Conservation (phyloP, 2,113 vertebrate genomes). For the Labrus mixtus region DNA sequence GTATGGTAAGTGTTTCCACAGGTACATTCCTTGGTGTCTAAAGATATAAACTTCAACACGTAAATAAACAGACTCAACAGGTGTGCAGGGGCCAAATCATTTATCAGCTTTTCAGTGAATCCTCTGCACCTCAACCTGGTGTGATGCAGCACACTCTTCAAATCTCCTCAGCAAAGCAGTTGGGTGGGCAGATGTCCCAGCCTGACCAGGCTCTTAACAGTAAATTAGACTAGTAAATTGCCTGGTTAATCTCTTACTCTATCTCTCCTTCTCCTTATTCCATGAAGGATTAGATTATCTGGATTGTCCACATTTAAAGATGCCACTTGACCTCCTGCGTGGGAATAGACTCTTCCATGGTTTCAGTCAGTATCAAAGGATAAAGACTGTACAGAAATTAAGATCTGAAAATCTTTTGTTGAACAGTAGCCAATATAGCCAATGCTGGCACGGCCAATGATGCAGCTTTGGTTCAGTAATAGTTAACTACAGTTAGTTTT, state of each 20-base stretch:
- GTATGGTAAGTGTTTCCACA: too few species aligned
- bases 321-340: slow-evolving; percentile 26
- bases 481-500: too few species aligned
- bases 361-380: background rate
- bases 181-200: slow-evolving; percentile 41
- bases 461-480: too few species aligned
- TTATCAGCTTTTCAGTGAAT: slow-evolving; percentile 45
- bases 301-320: slow-evolving; percentile 50
- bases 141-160: slow-evolving; percentile 35
- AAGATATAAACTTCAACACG: background rate
- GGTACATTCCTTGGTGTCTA: background rate
- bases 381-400: background rate
- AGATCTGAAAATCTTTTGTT: background rate
- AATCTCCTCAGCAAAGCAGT: slow-evolving; percentile 47
- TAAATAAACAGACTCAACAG: slow-evolving; percentile 9
- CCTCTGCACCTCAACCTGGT: slow-evolving; percentile 32
- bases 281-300: slow-evolving; percentile 58
- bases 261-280: slow-evolving; percentile 31
- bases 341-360: slow-evolving; percentile 13
- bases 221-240: slow-evolving; percentile 23
- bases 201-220: background rate
- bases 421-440: background rate
- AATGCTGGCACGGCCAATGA: background rate
- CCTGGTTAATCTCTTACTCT: slow-evolving; percentile 50
- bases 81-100: slow-evolving; percentile 33